A percentile compares a stretch with the other conserved stretches of the same genome.
These are phyloP conservation scores for Ips typographus DNA, from an alignment of 1,140 invertebrate species.

Conservation along the genomic window DNA sequence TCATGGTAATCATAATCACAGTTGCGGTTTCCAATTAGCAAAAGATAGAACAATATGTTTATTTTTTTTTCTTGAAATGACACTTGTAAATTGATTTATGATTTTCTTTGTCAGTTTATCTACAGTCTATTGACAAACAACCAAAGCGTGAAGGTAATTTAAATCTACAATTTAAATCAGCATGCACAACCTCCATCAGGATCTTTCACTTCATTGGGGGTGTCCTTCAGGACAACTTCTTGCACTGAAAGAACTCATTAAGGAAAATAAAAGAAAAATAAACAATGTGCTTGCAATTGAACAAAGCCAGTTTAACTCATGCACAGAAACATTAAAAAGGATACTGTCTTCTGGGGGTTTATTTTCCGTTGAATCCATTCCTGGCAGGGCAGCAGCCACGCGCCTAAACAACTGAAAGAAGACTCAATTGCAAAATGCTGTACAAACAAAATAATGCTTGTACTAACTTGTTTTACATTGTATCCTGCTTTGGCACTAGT, in stretches of 20 bases:
- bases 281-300: not conserved
- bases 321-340: slow-evolving; percentile 62
- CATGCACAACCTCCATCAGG: slow-evolving; percentile 90
- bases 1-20: not conserved
- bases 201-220: slow-evolving; percentile 87
- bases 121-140: slow-evolving; percentile 17
- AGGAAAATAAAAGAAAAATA: slow-evolving; percentile 49
- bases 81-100: not conserved
- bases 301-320: not conserved
- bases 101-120: slow-evolving; percentile 1
- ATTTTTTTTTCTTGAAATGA: too few species aligned
- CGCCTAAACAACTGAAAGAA: slow-evolving; percentile 87
- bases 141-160: slow-evolving; percentile 15
- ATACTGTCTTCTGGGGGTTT: slow-evolving; percentile 96
- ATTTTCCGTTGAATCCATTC: slow-evolving; percentile 95
- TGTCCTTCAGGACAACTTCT: slow-evolving; percentile 96
- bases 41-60: too few species aligned
- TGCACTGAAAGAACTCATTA: slow-evolving; percentile 73
- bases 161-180: slow-evolving; percentile 53
- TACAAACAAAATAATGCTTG: slow-evolving; percentile 50
- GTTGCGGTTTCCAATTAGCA: not conserved
- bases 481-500: slow-evolving; percentile 98
- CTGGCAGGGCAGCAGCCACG: slow-evolving; percentile 96
- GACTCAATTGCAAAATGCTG: slow-evolving; percentile 11
- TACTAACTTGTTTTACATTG: slow-evolving; percentile 95